These are phyloP conservation scores for Porites lutea DNA, from an alignment of 64 coral and sea anemone species.

Conservation along the genomic window DNA sequence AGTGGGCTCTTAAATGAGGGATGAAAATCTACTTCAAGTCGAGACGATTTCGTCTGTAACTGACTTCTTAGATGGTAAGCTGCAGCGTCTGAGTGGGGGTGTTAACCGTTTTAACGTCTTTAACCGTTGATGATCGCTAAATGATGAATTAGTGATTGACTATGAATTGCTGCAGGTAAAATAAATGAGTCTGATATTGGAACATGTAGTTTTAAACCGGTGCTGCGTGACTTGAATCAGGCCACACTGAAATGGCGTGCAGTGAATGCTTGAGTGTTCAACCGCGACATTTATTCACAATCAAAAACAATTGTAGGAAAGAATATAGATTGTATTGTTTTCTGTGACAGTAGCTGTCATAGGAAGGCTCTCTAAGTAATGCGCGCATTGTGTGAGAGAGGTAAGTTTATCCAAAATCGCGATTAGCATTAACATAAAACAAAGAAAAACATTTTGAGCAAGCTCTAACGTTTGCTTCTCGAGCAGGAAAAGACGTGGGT, in stretches of 20 bases:
- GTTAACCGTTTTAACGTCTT: too few species aligned
- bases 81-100: not conserved
- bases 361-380: conserved; percentile 4
- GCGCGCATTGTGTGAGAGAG: conserved; percentile 3
- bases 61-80: not conserved
- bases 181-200: conserved; percentile 15
- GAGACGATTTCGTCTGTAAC: too few species aligned
- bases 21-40: too few species aligned
- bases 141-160: not conserved
- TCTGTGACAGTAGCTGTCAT: not conserved
- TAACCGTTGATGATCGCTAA: not conserved
- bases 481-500: not conserved
- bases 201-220: too few species aligned
- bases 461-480: not conserved
- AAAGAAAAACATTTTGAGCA: not conserved
- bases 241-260: not conserved
- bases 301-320: not conserved
- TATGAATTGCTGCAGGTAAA: not conserved
- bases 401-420: not conserved
- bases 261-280: not conserved
- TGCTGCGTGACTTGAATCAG: not conserved
- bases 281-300: conserved; percentile 43
- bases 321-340: conserved; percentile 30
- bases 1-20: too few species aligned
- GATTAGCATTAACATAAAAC: not conserved